phyloP scores from a whole-genome alignment of 2,888 invertebrate genomes.

The Caenorhabditis uteleia region DNA sequence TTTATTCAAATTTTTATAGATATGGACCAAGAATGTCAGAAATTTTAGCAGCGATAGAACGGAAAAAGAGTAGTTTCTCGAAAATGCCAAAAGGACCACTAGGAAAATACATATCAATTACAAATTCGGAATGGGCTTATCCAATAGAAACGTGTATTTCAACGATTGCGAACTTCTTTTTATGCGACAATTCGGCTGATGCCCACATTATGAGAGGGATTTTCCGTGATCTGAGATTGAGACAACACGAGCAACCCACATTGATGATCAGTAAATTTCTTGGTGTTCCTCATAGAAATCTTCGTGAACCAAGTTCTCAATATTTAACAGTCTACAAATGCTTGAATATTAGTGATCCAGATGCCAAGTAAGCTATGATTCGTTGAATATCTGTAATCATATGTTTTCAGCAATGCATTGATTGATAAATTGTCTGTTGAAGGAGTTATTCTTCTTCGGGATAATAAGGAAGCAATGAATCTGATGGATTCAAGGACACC shows the following conservation, averaged over 20 bases:
- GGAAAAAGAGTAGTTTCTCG: slow-evolving; percentile 31
- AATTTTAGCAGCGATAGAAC: slow-evolving; percentile 38
- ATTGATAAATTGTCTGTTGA: slow-evolving; percentile 54
- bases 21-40: slow-evolving; percentile 47
- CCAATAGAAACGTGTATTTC: slow-evolving; percentile 48
- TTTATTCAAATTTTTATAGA: slow-evolving; percentile 31
- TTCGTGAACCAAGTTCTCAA: slow-evolving; percentile 13
- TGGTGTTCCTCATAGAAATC: slow-evolving; percentile 7
- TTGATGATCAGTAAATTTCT: slow-evolving; percentile 18
- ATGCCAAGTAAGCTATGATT: slow-evolving; percentile 23
- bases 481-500: slow-evolving; percentile 53
- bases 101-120: slow-evolving; percentile 53
- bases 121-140: slow-evolving; percentile 49
- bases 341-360: slow-evolving; percentile 22
- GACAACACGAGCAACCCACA: slow-evolving; percentile 8
- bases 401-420: slow-evolving; percentile 43
- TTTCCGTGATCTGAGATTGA: slow-evolving; percentile 9
- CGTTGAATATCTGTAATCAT: background rate
- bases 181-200: slow-evolving; percentile 27
- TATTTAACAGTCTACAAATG: slow-evolving; percentile 13
- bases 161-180: slow-evolving; percentile 16
- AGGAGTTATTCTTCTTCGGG: slow-evolving; percentile 46
- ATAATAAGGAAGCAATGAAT: slow-evolving; percentile 52
- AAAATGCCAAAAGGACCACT: slow-evolving; percentile 59
- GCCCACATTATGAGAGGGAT: slow-evolving; percentile 14